Evolutionary conservation across 2,888 invertebrate genomes (phyloP).

Genomic region (Silvanus unidentatus): DNA sequence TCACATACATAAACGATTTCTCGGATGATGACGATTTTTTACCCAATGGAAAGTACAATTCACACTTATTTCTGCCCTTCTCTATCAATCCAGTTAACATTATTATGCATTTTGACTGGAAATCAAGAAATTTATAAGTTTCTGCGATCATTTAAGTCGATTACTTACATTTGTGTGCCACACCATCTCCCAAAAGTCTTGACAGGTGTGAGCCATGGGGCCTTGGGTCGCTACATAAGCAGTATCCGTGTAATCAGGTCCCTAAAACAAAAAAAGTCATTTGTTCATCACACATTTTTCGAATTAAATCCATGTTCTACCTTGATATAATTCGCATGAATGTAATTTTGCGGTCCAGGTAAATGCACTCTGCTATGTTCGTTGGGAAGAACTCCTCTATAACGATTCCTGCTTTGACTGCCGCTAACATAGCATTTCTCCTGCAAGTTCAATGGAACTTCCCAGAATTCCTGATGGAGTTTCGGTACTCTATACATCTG

Average conservation of each 20-base stretch:
- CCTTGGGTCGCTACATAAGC: slow-evolving; percentile 92
- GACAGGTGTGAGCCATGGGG: slow-evolving; percentile 81
- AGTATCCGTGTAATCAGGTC: slow-evolving; percentile 80
- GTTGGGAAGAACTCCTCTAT: slow-evolving; percentile 84
- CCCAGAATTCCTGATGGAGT: slow-evolving; percentile 89
- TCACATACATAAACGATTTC: slow-evolving; percentile 37
- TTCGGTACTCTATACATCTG: slow-evolving; percentile 59
- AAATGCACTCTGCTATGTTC: slow-evolving; percentile 79
- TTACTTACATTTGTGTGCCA: slow-evolving; percentile 40
- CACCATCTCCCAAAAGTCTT: slow-evolving; percentile 89
- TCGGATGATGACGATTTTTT: slow-evolving; percentile 27
- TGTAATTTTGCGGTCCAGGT: slow-evolving; percentile 66
- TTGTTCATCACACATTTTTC: slow-evolving; percentile 3
- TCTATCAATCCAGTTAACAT: slow-evolving; percentile 90
- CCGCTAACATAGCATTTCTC: slow-evolving; percentile 86
- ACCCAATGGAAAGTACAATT: slow-evolving; percentile 72
- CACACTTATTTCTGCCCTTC: slow-evolving; percentile 80
- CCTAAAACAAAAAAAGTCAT: slow-evolving; percentile 51
- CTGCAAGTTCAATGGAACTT: slow-evolving; percentile 86
- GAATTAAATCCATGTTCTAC: slow-evolving; percentile 44
- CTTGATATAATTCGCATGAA: slow-evolving; percentile 91
- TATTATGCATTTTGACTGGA: slow-evolving; percentile 57
- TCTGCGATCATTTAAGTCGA: background rate
- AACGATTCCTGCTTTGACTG: slow-evolving; percentile 83
- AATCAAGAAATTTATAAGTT: slow-evolving; percentile 10